Base-by-base conservation (phyloP, 2,113 vertebrate genomes). In the Seriola dumerili region DNA sequence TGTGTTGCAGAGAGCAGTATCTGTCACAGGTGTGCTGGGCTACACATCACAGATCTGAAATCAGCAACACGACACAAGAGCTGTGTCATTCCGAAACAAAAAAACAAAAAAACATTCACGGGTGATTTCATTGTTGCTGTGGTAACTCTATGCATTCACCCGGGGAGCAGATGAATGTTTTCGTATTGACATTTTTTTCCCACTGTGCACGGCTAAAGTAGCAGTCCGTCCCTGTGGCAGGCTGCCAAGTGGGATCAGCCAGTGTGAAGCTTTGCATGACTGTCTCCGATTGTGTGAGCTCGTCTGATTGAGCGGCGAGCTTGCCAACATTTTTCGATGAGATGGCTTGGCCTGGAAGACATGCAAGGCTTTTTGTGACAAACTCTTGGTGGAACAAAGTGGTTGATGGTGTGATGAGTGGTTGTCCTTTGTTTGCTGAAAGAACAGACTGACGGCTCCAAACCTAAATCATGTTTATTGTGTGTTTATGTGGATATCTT, bases 231-330 rank as follows among this genome's bases (percentile, higher is more conserved):
- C 50, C 9, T 0, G 57, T 59, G 76, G 73, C 66, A 52, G 13
- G 17, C 7, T 1, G 77, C 44, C 76, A 66, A 13, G 0, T 29
- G 55, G 50, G 29, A 48, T 54, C 70, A 65, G 25, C n/a, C 54
- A n/a, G 16, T 54, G 68, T 78, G 36, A 67, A 38, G 65, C 71
- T 75, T 85, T 59, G 67, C 63, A 68, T 57, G 76, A 76, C 76
- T 13, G 21, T 62, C 38, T 55, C 13, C 5, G 3, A 36, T 12
- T 72, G 76, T 72, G 11, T 3, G 17, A 58, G 11, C 42, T 59
- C 38, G 4, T 38, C 29, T 19, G 13, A 59, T 40, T 36, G 8
- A 70, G 19, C 16, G 4, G 0, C 1, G 36, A 81, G 55, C 11
- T 25, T 3, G 59, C 52, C 72, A 40, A 36, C 42, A 55, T 1